A percentile compares a stretch with the other conserved stretches of the same genome.
Evolutionary conservation across 1,140 invertebrate genomes (phyloP).

Genomic region (Andricus grossulariae): DNA sequence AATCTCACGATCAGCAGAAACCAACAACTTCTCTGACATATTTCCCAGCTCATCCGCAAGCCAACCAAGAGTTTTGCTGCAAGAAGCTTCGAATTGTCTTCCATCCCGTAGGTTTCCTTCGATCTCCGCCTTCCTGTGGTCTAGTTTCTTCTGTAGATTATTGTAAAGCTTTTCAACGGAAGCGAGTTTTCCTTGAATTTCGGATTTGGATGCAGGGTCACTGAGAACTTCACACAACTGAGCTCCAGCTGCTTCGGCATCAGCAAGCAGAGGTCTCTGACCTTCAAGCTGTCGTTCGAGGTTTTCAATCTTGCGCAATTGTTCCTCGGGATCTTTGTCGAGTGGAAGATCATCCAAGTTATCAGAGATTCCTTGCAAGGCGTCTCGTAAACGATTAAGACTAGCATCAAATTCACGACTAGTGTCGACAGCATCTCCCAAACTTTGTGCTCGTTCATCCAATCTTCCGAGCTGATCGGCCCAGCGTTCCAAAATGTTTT

Average conservation of each 20-base stretch:
- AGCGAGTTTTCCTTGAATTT: slow-evolving; percentile 92
- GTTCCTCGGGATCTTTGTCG: slow-evolving; percentile 91
- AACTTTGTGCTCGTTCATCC: slow-evolving; percentile 88
- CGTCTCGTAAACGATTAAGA: slow-evolving; percentile 86
- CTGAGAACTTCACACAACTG: slow-evolving; percentile 92
- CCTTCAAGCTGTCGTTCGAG: slow-evolving; percentile 92
- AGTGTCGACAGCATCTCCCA: slow-evolving; percentile 91
- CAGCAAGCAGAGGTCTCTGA: slow-evolving; percentile 89
- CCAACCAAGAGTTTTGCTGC: slow-evolving; percentile 92
- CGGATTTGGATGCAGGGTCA: slow-evolving; percentile 91
- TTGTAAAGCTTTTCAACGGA: slow-evolving; percentile 90
- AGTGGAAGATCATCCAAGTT: slow-evolving; percentile 89
- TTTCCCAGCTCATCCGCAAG: slow-evolving; percentile 85
- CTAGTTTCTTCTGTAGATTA: slow-evolving; percentile 91
- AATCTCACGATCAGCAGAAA: slow-evolving; percentile 90
- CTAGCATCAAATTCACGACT: slow-evolving; percentile 94
- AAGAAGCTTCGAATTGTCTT: slow-evolving; percentile 90
- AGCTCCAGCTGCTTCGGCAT: slow-evolving; percentile 90
- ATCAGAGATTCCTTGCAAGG: slow-evolving; percentile 89
- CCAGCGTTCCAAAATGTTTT: slow-evolving; percentile 85
- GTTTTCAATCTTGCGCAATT: slow-evolving; percentile 89
- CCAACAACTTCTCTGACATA: slow-evolving; percentile 85
- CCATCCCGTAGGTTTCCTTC: slow-evolving; percentile 89
- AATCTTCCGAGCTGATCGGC: slow-evolving; percentile 86
- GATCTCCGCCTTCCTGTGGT: slow-evolving; percentile 92